Conservation (phyloP, 2,797 vertebrate species). For the Acanthopagrus latus region DNA sequence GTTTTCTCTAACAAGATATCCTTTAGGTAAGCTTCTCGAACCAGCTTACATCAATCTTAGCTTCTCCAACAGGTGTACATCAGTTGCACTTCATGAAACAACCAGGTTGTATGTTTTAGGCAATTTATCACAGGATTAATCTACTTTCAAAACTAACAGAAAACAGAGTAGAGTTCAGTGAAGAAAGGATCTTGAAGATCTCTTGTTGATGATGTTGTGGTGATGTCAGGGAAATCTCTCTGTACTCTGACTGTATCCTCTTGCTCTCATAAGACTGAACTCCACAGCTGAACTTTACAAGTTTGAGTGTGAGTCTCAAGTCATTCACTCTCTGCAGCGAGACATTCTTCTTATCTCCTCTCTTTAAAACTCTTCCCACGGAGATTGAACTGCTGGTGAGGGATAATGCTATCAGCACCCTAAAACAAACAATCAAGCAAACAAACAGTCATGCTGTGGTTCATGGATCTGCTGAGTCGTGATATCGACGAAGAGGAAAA, state of each 20-base stretch:
- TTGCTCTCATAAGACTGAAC: too few species aligned
- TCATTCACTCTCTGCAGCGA: too few species aligned
- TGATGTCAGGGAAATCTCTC: not conserved
- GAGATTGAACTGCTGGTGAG: not conserved
- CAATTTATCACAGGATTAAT: too few species aligned
- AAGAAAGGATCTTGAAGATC: not conserved
- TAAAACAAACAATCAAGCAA: slow-evolving; percentile 11
- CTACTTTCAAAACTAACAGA: too few species aligned
- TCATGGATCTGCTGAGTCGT: slow-evolving; percentile 27
- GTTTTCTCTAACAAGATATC: too few species aligned
- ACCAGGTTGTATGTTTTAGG: not conserved
- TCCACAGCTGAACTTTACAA: too few species aligned
- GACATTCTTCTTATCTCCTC: not conserved
- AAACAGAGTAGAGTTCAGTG: not conserved
- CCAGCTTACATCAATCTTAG: not conserved
- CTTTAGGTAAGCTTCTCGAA: not conserved
- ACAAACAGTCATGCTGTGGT: not conserved
- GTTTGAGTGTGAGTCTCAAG: too few species aligned
- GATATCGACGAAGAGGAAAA: not conserved
- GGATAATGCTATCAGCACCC: slow-evolving; percentile 30
- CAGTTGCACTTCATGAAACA: too few species aligned
- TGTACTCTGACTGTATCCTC: not conserved
- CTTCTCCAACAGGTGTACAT: too few species aligned
- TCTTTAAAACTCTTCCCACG: slow-evolving; percentile 23
- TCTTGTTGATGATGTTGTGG: not conserved